A percentile compares a stretch with the other conserved stretches of the same genome.
These are phyloP conservation scores for Colistium nudipinnis DNA, from an alignment of 2,113 vertebrate species.

Conservation along the genomic window DNA sequence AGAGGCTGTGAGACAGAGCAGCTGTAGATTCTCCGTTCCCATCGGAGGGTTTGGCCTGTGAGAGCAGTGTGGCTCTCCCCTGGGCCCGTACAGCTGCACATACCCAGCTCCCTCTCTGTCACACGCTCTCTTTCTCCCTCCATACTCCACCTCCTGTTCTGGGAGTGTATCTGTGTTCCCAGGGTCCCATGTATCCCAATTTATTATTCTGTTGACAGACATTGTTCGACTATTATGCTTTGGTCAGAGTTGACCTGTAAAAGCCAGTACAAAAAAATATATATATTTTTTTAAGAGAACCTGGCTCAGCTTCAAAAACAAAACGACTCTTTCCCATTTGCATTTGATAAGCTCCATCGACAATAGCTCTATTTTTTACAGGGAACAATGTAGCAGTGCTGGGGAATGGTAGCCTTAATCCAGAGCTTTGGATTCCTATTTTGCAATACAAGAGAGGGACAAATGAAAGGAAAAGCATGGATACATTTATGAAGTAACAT, in stretches of 20 bases:
- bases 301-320: no score
- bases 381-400: no score
- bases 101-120: slow-evolving; percentile 31
- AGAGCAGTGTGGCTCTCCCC: slow-evolving; percentile 43
- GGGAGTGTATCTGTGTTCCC: not conserved
- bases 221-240: not conserved
- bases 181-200: not conserved
- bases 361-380: no score
- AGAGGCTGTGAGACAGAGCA: slow-evolving; percentile 37
- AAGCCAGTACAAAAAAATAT: no score
- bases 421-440: no score
- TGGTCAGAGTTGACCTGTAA: not conserved
- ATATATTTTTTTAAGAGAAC: no score
- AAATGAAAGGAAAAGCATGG: no score
- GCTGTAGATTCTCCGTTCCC: slow-evolving; percentile 57
- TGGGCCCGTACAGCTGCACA: slow-evolving; percentile 55
- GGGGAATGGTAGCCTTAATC: no score
- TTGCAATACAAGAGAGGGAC: no score
- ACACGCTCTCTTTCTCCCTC: slow-evolving; percentile 12
- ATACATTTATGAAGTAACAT: no score
- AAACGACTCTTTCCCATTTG: no score
- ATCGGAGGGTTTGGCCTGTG: slow-evolving; percentile 48
- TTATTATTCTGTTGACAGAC: not conserved
- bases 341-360: no score
- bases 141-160: not conserved